Percentiles rank a stretch among this genome's conserved stretches.
Conservation (phyloP, 2,113 vertebrate species). For the Bathybates hornii region DNA sequence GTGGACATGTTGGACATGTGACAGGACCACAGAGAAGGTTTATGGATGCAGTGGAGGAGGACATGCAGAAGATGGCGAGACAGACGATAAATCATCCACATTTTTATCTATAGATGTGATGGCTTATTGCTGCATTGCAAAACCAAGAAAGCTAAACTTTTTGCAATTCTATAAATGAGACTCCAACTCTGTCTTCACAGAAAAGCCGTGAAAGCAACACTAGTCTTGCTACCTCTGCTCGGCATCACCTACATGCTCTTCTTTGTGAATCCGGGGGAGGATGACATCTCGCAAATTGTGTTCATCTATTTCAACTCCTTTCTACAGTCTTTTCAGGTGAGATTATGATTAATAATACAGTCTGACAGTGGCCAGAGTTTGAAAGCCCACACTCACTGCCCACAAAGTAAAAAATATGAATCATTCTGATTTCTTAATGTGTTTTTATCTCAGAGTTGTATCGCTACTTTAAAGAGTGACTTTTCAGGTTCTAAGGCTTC, state of each 20-base stretch:
- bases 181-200: slow-evolving; percentile 62
- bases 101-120: neutral
- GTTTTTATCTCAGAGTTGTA: neutral
- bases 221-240: slow-evolving; percentile 91
- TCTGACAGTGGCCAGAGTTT: neutral
- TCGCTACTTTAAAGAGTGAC: neutral
- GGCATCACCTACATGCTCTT: slow-evolving; percentile 98
- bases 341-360: neutral
- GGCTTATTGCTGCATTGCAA: neutral
- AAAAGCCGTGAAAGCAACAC: slow-evolving; percentile 94
- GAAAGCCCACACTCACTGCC: neutral
- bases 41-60: neutral
- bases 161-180: neutral
- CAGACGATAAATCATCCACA: neutral
- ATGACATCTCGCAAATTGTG: slow-evolving; percentile 93
- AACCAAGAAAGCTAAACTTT: neutral
- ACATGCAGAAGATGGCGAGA: neutral
- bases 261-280: slow-evolving; percentile 93
- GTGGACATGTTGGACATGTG: neutral
- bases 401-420: neutral
- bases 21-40: neutral
- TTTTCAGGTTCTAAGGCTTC: neutral
- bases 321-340: slow-evolving; percentile 97
- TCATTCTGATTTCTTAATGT: neutral
- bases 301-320: slow-evolving; percentile 99